These are phyloP conservation scores for Unio delphinus DNA, from an alignment of 2,888 invertebrate species.

Conservation along the genomic window DNA sequence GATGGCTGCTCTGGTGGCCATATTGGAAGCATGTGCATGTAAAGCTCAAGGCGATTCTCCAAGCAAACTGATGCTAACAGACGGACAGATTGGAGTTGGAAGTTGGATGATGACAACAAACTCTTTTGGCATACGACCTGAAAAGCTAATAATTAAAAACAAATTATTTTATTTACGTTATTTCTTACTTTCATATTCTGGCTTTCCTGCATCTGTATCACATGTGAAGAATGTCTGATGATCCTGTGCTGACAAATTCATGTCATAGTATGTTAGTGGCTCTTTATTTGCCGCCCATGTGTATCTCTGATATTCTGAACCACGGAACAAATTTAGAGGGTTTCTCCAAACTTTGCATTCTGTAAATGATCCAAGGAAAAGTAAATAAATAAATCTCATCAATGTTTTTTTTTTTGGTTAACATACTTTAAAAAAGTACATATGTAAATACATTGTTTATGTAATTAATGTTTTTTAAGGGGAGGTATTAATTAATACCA, in stretches of 20 bases:
- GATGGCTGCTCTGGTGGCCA: too few species aligned
- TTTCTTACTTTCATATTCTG: slow-evolving; percentile 85
- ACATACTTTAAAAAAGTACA: too few species aligned
- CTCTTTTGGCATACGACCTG: too few species aligned
- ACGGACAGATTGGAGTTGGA: too few species aligned
- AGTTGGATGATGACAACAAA: not conserved
- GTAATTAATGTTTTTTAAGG: too few species aligned
- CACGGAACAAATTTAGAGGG: slow-evolving; percentile 93
- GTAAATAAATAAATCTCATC: too few species aligned
- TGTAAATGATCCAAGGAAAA: slow-evolving; percentile 53
- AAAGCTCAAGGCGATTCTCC: too few species aligned
- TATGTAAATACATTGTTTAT: too few species aligned
- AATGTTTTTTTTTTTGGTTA: too few species aligned
- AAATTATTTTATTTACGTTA: not conserved
- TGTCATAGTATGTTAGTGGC: slow-evolving; percentile 97
- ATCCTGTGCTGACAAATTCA: slow-evolving; percentile 99
- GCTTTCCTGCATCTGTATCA: slow-evolving; percentile 88
- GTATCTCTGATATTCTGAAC: slow-evolving; percentile 96
- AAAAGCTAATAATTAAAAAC: not conserved
- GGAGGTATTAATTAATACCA: too few species aligned
- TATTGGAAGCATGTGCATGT: too few species aligned
- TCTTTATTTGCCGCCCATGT: slow-evolving; percentile 92
- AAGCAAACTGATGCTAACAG: too few species aligned
- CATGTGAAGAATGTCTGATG: slow-evolving; percentile 97
- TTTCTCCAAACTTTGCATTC: slow-evolving; percentile 98